These are phyloP conservation scores for Pachypeltis micranthus DNA, from an alignment of 1,140 invertebrate species.

Conservation along the genomic window DNA sequence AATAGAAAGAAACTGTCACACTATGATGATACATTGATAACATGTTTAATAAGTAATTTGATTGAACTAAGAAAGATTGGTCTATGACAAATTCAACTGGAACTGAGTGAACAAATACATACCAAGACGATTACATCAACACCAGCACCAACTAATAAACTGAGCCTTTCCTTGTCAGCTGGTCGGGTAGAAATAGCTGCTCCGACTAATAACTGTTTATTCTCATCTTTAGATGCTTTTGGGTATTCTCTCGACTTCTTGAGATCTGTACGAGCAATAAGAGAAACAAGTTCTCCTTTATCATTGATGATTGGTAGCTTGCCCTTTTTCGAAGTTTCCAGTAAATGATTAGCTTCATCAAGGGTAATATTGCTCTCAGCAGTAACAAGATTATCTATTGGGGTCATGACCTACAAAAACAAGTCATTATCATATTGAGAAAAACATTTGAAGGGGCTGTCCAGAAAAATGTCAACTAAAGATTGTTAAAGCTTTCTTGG, in stretches of 20 bases:
- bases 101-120: conserved; percentile 30
- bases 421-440: not conserved
- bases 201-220: conserved; percentile 93
- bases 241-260: conserved; percentile 97
- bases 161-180: conserved; percentile 67
- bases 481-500: too few relatives aligned
- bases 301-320: conserved; percentile 94
- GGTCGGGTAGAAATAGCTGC: conserved; percentile 90
- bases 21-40: conserved; percentile 10
- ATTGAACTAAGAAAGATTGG: not conserved
- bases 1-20: too few relatives aligned
- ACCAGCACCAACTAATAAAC: conserved; percentile 69
- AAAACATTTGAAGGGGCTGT: too few relatives aligned
- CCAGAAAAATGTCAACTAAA: too few relatives aligned
- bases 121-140: conserved; percentile 94
- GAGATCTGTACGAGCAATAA: conserved; percentile 95
- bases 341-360: conserved; percentile 82
- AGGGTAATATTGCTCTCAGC: conserved; percentile 79
- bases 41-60: not conserved
- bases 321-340: conserved; percentile 93
- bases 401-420: conserved; percentile 71
- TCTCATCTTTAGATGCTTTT: conserved; percentile 91
- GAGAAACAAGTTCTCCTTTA: conserved; percentile 76
- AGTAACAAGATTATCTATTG: conserved; percentile 73
- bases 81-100: not conserved